Evolutionary conservation across 2,797 vertebrate genomes (phyloP).

Genomic region (Pelochelys cantorii): DNA sequence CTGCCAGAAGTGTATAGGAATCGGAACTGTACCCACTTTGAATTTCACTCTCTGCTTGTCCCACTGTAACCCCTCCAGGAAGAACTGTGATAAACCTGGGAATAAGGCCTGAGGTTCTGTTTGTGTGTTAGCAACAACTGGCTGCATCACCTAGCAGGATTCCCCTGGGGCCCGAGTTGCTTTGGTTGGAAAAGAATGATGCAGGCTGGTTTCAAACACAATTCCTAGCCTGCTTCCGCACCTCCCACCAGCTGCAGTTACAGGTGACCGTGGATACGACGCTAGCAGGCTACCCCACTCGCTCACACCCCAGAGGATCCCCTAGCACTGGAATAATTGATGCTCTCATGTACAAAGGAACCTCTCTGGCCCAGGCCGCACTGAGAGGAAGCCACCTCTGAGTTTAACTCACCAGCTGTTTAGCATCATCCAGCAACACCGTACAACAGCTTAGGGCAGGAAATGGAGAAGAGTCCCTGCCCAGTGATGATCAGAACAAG

Average conservation of each 20-base stretch:
- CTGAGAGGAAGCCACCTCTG: background rate
- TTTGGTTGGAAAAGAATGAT: background rate
- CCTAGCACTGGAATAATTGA: background rate
- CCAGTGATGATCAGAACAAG: background rate
- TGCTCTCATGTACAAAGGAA: background rate
- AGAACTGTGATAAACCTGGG: background rate
- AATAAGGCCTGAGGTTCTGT: background rate
- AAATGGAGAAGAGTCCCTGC: background rate
- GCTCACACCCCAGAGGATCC: background rate
- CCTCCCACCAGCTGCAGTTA: background rate
- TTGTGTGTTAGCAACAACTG: background rate
- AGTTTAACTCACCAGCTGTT: background rate
- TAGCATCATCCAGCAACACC: background rate
- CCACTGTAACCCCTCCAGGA: background rate
- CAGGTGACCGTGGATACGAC: background rate
- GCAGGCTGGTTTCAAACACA: background rate
- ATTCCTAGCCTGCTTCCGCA: background rate
- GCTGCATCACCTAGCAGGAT: background rate
- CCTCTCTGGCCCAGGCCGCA: background rate
- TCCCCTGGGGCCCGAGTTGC: accelerated
- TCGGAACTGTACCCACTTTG: background rate
- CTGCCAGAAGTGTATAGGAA: background rate
- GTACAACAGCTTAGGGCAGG: background rate
- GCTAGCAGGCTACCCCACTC: background rate
- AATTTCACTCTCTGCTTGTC: constrained; percentile 2